Base-by-base conservation (phyloP, 2,113 vertebrate genomes). In the Thoracochromis brauschi region DNA sequence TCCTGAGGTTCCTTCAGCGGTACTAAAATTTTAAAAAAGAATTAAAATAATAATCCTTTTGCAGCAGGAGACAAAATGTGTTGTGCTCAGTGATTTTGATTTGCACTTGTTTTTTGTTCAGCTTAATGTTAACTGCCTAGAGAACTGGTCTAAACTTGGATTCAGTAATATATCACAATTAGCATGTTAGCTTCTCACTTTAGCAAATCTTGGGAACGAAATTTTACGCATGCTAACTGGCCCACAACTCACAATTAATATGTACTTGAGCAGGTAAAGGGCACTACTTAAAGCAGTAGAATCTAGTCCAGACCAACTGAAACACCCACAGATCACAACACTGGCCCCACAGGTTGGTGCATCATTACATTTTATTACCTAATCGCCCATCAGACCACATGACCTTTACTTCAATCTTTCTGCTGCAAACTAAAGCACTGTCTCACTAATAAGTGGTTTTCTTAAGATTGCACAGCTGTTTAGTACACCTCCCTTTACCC, bases 1-100 rank as follows among this genome's bases (percentile, higher is more conserved):
- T 93, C 80, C 47, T 57, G 84, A 49, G 96, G 96, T 14, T 35
- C 54, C 51, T 16, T 84, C 6, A 1, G n/a, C 4, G 96, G 94
- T 71, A 29, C 96, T 97, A 88, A 63, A 81, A 88, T 81, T 2
- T 0, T 1, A 63, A 63, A n/a, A 17, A 83, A 35, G 54, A 78
- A 24, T 29, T 33, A 6, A 51, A 65, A 65, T 38, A 65, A 21
- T 21, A 38, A 38, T 38, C 33, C 19, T 38, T 38, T 21, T 21
- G 33, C 19, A 38, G 33, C 33, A 65, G 35, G 63, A 68, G n/a
- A 65, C 7, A 65, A 40, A 47, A 47, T 29, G 24, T 19, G 16
- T 45, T 73, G 38, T 73, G 38, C 21, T 45, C 8, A 2, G 1
- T 7, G 65, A 73, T 40, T 73, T 24, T 73, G 13, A 9, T 73